These are phyloP conservation scores for Chrysodeixis includens DNA, from an alignment of 2,888 invertebrate species.

Conservation along the genomic window DNA sequence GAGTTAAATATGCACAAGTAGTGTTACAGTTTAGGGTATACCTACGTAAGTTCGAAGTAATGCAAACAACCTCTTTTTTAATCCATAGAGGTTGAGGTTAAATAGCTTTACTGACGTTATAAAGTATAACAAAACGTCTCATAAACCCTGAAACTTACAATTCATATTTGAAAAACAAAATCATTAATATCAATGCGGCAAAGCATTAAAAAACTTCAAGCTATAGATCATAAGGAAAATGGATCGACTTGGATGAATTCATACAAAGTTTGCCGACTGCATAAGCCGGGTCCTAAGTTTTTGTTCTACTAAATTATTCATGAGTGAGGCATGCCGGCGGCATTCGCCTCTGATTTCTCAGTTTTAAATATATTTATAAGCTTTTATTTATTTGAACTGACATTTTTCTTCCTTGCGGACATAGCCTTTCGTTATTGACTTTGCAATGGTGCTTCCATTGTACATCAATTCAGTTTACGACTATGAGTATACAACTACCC, in stretches of 20 bases:
- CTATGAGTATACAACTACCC: constrained; percentile 21
- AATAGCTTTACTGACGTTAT: background rate
- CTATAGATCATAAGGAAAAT: constrained; percentile 62
- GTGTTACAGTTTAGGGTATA: background rate
- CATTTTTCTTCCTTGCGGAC: background rate
- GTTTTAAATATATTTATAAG: constrained; percentile 34
- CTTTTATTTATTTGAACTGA: background rate
- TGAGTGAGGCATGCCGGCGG: constrained; percentile 55
- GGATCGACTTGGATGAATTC: constrained; percentile 67
- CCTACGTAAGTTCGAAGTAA: background rate
- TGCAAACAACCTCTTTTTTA: background rate
- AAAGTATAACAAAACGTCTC: background rate
- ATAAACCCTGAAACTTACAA: background rate
- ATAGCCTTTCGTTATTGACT: constrained; percentile 12
- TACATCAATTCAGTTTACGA: constrained; percentile 15
- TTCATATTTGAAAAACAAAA: constrained; percentile 21
- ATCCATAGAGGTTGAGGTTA: background rate
- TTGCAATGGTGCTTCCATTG: constrained; percentile 8
- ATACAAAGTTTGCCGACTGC: constrained; percentile 70
- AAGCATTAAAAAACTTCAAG: constrained; percentile 46
- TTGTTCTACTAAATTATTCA: constrained; percentile 67
- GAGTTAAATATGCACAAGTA: constrained; percentile 1
- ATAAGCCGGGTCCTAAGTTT: constrained; percentile 62
- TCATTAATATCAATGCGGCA: constrained; percentile 18
- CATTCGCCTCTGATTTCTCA: constrained; percentile 53